Evolutionary conservation across 2,113 vertebrate species (phyloP), one percentile per base, ranked within the genome.

Genomic region (Fukomys damarensis): DNA sequence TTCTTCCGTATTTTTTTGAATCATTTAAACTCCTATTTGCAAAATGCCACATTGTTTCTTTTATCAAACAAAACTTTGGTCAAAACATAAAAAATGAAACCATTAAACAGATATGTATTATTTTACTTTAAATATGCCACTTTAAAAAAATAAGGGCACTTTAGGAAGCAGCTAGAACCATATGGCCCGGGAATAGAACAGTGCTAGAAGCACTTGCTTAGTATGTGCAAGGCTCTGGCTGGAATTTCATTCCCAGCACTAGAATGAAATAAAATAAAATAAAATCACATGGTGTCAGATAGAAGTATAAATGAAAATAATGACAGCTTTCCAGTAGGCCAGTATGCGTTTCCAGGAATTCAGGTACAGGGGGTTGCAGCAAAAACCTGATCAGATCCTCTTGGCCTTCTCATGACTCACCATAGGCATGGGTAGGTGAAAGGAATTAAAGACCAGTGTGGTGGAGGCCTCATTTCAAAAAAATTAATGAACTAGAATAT

Each of bases 51-150:
- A 28, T n/a, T 83, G 32, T 49, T 81, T 88, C 66, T 58, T 61
- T 94, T 81, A 82, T 22, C 28, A 93, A 80, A 70, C n/a, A 93
- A 88, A 74, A 81, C n/a, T 87, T 95, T 22, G 83, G 61, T 77
- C 65, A 46, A 68, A 86, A 66, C 49, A 86, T 68, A 93, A 93
- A 95, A 97, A 85, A 30, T 2, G 1, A 77, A 93, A n/a, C 61
- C 54, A 86, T 79, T 28, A 59, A 92, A 90, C 19, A 63, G 35
- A 28, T 35, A 2, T 41, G 38, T 41, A 24, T 96, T 43, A 9
- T 11, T 76, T 85, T 61, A 68, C 41, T 89, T 81, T 80, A 87
- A 85, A 91, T 82, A 88, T 81, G 63, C 4, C 9, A 38, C 68
- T 41, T 76, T 54, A 32, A 35, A 28, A 52, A 79, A 35, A 32